phyloP scores from a whole-genome alignment of 2,797 vertebrate genomes.

The Coregonus suidteri region DNA sequence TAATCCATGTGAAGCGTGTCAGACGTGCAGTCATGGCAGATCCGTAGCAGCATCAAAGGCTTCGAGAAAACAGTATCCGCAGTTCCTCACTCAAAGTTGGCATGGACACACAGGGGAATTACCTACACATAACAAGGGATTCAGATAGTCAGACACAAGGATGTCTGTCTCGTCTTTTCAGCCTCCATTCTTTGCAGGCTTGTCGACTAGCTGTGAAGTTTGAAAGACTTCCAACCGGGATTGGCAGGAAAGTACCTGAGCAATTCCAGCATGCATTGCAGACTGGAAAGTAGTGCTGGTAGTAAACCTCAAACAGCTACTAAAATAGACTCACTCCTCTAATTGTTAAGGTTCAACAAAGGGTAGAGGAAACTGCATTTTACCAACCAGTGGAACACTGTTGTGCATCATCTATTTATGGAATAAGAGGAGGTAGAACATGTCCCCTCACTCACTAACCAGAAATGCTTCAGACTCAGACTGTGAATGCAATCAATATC shows the following conservation, averaged over 20 bases:
- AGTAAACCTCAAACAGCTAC: neutral
- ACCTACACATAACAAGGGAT: constrained; percentile 14
- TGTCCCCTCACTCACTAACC: constrained; percentile 7
- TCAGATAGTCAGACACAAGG: constrained; percentile 41
- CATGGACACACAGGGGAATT: constrained; percentile 10
- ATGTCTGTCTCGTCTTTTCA: constrained; percentile 31
- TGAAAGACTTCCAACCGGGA: neutral
- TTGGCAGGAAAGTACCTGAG: neutral
- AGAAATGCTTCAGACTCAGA: constrained; percentile 24
- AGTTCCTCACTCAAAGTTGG: neutral
- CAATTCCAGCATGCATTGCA: constrained; percentile 9
- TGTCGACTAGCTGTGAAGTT: constrained; percentile 24
- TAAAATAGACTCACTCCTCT: neutral
- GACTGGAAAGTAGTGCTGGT: neutral
- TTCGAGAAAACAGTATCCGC: neutral
- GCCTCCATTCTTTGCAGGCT: constrained; percentile 31
- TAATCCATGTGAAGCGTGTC: neutral
- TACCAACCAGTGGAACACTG: neutral
- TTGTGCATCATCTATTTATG: neutral
- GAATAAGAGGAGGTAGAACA: neutral
- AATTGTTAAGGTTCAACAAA: neutral
- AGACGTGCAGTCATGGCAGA: constrained; percentile 2
- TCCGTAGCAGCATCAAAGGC: neutral
- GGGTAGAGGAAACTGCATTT: neutral
- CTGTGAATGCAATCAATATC: constrained; percentile 30